phyloP scores from a whole-genome alignment of 2,113 vertebrate genomes.

The Leptocoma aspasia region DNA sequence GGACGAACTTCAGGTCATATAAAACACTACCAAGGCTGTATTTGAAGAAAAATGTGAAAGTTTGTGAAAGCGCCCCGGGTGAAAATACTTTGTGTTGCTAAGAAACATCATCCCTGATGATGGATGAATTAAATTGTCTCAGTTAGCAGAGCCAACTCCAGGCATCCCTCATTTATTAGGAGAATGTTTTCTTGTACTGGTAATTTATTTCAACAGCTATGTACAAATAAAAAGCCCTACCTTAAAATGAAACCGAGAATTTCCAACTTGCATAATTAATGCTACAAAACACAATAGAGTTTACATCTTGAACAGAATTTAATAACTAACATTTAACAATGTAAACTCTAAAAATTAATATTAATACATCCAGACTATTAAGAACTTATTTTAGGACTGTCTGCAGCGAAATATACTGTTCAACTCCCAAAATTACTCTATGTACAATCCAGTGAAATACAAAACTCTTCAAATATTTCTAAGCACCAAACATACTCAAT shows the following conservation, averaged over 20 bases:
- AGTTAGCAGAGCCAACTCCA: constrained; percentile 57
- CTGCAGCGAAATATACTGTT: background rate
- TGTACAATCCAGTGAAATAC: background rate
- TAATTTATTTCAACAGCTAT: constrained; percentile 65
- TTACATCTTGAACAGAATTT: background rate
- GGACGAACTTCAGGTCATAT: constrained; percentile 64
- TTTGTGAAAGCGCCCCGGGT: constrained; percentile 37
- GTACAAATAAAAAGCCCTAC: constrained; percentile 38
- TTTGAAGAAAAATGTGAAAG: constrained; percentile 66
- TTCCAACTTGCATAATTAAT: constrained; percentile 16
- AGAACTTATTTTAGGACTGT: background rate
- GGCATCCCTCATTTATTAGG: constrained; percentile 60
- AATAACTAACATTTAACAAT: background rate
- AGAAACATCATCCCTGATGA: constrained; percentile 65
- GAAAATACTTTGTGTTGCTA: constrained; percentile 68
- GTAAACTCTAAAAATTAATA: background rate
- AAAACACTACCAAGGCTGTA: constrained; percentile 60
- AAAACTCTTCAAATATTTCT: background rate
- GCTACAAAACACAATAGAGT: background rate
- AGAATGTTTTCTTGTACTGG: constrained; percentile 47
- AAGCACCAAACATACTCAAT: background rate
- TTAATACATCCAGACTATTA: background rate
- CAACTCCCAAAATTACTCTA: background rate
- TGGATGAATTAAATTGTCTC: constrained; percentile 69
- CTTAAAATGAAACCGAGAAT: constrained; percentile 24